Evolutionary conservation across 2,113 vertebrate genomes (phyloP).

Genomic region (Aspidoscelis tigris): DNA sequence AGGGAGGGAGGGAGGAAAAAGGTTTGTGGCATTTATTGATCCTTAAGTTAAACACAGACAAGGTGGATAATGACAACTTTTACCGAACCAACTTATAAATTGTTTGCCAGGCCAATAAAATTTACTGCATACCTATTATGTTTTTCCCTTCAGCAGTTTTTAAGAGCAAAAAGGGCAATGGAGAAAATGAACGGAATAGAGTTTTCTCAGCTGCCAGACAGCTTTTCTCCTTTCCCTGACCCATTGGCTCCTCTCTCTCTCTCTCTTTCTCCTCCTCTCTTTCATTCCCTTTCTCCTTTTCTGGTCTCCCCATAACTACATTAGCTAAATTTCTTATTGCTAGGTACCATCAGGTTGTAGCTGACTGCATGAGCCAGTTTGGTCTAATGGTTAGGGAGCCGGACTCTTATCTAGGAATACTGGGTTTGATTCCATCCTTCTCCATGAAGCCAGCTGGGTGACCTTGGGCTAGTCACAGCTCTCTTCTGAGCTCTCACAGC

Average conservation of each 20-base stretch:
- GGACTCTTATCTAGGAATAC: too few species aligned
- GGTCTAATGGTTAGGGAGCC: too few species aligned
- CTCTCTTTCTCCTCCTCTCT: background rate
- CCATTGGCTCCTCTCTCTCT: background rate
- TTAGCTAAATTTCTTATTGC: background rate
- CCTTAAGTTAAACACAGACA: constrained; percentile 48
- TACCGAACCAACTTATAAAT: constrained; percentile 42
- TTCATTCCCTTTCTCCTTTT: background rate
- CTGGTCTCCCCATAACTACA: background rate
- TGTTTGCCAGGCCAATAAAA: constrained; percentile 53
- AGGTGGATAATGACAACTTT: constrained; percentile 47
- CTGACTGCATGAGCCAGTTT: too few species aligned
- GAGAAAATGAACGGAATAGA: background rate
- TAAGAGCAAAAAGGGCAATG: constrained; percentile 7
- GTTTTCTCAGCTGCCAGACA: background rate
- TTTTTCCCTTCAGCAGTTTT: background rate
- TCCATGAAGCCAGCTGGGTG: too few species aligned
- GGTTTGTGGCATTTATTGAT: constrained; percentile 34
- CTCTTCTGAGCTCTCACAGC: too few species aligned
- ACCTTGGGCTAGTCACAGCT: too few species aligned
- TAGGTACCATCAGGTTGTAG: too few species aligned
- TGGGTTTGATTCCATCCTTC: too few species aligned
- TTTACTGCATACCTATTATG: background rate
- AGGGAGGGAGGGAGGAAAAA: background rate
- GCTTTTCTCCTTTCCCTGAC: background rate